A percentile compares a stretch with the other conserved stretches of the same genome.
These are phyloP conservation scores for Isichthys henryi DNA, from an alignment of 2,113 vertebrate genomes.

Conservation along the genomic window DNA sequence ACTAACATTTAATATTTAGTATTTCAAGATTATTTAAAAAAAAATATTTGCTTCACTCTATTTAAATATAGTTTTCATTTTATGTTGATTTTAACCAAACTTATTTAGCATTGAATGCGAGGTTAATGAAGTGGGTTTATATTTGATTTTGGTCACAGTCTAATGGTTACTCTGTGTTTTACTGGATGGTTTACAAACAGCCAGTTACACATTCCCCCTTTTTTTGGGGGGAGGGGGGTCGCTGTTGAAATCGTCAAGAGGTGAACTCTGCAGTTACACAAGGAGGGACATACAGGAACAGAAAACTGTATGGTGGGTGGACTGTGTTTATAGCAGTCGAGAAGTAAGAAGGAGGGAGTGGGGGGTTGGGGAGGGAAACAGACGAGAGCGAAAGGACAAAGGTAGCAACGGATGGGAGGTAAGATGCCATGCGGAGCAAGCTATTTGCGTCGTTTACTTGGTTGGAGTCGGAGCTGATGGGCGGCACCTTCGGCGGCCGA, in stretches of 20 bases:
- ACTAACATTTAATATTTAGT: neutral
- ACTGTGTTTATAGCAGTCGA: constrained; percentile 47
- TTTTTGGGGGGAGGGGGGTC: constrained; percentile 42
- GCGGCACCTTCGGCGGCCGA: constrained; percentile 94
- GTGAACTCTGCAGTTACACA: constrained; percentile 55
- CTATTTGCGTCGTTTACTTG: constrained; percentile 97
- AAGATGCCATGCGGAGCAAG: constrained; percentile 83
- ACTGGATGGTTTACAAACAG: constrained; percentile 50
- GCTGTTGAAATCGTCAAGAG: constrained; percentile 36
- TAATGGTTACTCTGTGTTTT: neutral
- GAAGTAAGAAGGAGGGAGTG: constrained; percentile 44
- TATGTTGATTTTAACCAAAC: neutral
- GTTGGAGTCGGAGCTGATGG: constrained; percentile 94
- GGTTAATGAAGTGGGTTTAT: neutral
- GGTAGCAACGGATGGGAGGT: constrained; percentile 77
- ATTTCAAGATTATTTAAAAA: neutral
- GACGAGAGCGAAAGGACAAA: constrained; percentile 35
- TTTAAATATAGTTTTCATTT: neutral
- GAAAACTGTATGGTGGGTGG: constrained; percentile 48
- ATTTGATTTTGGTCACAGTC: neutral
- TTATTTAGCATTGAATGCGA: neutral
- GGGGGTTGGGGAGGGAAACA: constrained; percentile 44
- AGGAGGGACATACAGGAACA: constrained; percentile 50
- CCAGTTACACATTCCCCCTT: constrained; percentile 65
- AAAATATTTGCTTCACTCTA: neutral